These are phyloP conservation scores for Arothron firmamentum DNA, from an alignment of 2,113 vertebrate species.

Conservation along the genomic window DNA sequence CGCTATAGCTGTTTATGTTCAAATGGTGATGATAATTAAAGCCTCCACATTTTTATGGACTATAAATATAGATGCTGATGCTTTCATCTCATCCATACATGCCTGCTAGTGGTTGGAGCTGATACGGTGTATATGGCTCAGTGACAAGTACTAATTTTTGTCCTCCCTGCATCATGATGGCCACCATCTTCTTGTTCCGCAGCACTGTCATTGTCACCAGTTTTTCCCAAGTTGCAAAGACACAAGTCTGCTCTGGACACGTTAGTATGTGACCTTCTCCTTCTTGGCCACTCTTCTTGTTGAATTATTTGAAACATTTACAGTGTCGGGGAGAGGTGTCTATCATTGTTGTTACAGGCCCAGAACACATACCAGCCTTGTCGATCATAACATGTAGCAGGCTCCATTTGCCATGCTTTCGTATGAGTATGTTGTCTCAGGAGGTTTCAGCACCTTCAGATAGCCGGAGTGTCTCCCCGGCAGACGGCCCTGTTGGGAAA, in stretches of 20 bases:
- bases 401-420: constrained; percentile 12
- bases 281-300: too few species aligned
- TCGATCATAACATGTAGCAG: constrained; percentile 36
- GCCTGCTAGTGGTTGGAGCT: constrained; percentile 43
- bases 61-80: constrained; percentile 47
- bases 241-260: too few species aligned
- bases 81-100: constrained; percentile 42
- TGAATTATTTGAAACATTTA: too few species aligned
- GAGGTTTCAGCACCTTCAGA: constrained; percentile 36
- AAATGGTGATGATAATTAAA: constrained; percentile 55
- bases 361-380: constrained; percentile 8
- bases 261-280: too few species aligned
- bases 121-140: constrained; percentile 29
- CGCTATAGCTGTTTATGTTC: constrained; percentile 37
- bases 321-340: not conserved
- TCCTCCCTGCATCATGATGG: constrained; percentile 20
- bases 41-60: constrained; percentile 57
- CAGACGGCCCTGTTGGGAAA: constrained; percentile 38
- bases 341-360: constrained; percentile 11
- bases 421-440: constrained; percentile 41
- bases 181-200: constrained; percentile 8
- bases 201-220: too few species aligned
- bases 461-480: constrained; percentile 32
- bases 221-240: too few species aligned
- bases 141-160: constrained; percentile 59